Evolutionary conservation across 2,113 vertebrate genomes (phyloP), one percentile per base, ranked within the genome.

Genomic region (Pyxicephalus adspersus): DNA sequence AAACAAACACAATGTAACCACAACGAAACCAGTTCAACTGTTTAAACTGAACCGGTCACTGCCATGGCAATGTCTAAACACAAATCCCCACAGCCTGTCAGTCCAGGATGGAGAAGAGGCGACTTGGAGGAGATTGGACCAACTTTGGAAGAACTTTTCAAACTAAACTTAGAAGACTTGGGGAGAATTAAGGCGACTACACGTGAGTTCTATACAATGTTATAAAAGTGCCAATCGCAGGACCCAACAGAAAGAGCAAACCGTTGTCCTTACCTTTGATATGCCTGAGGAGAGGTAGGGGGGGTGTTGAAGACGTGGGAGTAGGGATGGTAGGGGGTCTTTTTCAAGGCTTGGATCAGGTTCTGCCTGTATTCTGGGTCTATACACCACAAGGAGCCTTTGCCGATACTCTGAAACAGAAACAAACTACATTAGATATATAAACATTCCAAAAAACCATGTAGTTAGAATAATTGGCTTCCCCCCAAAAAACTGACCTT

Each of bases 341-440:
- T 99, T 94, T 98, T 99, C 92, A 99, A 94, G 80, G 97, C 97
- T 93, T 99, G 98, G 92, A 99, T 99, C 89, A 99, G 93, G 90
- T 99, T 99, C 93, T 98, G 97, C 91, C 98, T 94, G 85, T 99
- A 99, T 91, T 98, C 98, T 28, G 98, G 97, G 89, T 99, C 98
- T 95, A 99, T 99, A 92, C 97, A 99, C 98, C 97, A 99, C 90
- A 99, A 90, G 25, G 98, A 99, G 76, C 98, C 98, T 90, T 99
- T 99, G 83, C 98, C 98, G 91, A 99, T 97, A 92, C 96, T 99
- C 98, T 99, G 95, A 79, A 86, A 88, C 84, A 90, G 89, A 83
- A 76, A 19, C n/a, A 50, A 26, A 63, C 0, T 28, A 20, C n/a
- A 23, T 45, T 45, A 45, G 38, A 45, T 45, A 13, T 11, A 13